phyloP scores from a whole-genome alignment of 2,888 invertebrate species.

The Schizaphis graminum region DNA sequence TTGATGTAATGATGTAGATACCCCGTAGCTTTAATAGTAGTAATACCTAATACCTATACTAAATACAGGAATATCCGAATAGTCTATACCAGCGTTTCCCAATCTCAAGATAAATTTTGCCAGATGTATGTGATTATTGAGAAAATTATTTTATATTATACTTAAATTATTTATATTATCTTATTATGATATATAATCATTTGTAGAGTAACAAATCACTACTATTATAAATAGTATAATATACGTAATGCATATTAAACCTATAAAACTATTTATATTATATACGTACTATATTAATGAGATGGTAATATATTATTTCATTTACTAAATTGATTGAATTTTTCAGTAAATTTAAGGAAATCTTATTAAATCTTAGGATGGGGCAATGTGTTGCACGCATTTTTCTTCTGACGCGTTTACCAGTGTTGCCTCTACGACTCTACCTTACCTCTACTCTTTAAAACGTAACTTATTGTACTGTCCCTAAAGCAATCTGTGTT shows the following conservation, averaged over 20 bases:
- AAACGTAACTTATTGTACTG: constrained; percentile 56
- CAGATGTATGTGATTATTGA: too few relatives aligned
- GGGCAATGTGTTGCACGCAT: neutral
- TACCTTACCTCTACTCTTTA: neutral
- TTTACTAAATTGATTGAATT: neutral
- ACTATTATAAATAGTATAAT: neutral
- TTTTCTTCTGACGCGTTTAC: constrained; percentile 39
- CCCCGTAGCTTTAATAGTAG: neutral
- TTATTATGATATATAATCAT: neutral
- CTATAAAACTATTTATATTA: neutral
- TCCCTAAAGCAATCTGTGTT: constrained; percentile 58
- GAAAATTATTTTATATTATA: neutral
- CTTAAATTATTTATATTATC: neutral
- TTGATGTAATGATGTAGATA: neutral
- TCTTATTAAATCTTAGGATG: constrained; percentile 41
- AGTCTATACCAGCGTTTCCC: neutral
- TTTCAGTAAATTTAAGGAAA: constrained; percentile 31
- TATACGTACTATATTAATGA: neutral
- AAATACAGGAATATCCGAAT: neutral
- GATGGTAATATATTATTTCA: neutral
- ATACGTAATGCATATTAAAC: neutral
- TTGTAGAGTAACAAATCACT: neutral
- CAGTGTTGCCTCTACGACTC: constrained; percentile 27
- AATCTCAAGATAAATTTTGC: too few relatives aligned
- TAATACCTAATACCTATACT: neutral